phyloP scores from a whole-genome alignment of 1,140 invertebrate species.

The Gonatopus flavifemur region DNA sequence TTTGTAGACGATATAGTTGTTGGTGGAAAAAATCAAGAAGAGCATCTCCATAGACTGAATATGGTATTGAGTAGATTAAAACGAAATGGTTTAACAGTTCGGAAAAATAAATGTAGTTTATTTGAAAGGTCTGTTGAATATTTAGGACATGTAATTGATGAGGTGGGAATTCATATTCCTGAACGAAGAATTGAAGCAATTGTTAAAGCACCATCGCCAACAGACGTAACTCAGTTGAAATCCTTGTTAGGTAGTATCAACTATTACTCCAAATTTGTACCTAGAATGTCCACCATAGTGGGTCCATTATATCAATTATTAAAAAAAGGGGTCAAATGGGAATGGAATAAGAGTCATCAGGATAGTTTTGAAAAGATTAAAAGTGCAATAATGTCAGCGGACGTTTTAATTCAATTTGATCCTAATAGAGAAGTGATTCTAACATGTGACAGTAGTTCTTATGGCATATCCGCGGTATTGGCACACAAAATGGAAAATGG shows the following conservation, averaged over 20 bases:
- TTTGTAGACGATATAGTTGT: conserved; percentile 37
- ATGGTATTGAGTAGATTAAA: conserved; percentile 9
- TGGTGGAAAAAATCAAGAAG: conserved; percentile 19
- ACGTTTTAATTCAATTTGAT: conserved; percentile 25
- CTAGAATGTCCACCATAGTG: background rate
- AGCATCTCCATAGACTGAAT: conserved; percentile 19
- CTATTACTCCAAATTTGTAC: background rate
- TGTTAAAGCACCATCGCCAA: conserved; percentile 5
- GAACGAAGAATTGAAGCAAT: background rate
- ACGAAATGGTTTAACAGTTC: conserved; percentile 20
- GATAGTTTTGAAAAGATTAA: conserved; percentile 28
- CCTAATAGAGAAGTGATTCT: conserved; percentile 17
- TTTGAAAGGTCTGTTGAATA: background rate
- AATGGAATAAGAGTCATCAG: conserved; percentile 26
- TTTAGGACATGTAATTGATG: conserved; percentile 1
- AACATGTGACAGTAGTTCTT: conserved; percentile 10
- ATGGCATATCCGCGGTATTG: conserved; percentile 39
- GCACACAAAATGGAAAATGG: conserved; percentile 42
- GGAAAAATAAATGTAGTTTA: conserved; percentile 22
- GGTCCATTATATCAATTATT: too few relatives aligned
- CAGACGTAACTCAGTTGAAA: background rate
- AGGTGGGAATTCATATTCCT: background rate
- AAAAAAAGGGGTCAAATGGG: conserved; percentile 18
- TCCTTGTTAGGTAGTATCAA: too few relatives aligned
- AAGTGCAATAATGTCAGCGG: conserved; percentile 21